phyloP scores from a whole-genome alignment of 1,140 invertebrate genomes.

The Psix sp. region DNA sequence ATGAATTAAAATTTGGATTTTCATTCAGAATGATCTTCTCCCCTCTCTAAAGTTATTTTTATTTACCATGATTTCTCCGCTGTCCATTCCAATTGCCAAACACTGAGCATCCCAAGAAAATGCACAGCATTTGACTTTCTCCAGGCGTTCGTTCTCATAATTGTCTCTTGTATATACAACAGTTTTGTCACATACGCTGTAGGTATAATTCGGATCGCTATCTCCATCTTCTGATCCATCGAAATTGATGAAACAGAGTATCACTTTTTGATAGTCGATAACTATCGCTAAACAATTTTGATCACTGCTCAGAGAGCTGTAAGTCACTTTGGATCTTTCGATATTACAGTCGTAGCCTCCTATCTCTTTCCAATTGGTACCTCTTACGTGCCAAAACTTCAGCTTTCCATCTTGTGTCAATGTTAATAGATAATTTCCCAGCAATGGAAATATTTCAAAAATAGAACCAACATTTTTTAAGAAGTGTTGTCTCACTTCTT shows the following conservation, averaged over 20 bases:
- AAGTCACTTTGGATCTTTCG: conserved; percentile 40
- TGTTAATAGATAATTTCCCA: conserved; percentile 58
- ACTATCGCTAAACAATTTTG: conserved; percentile 65
- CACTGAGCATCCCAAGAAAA: conserved; percentile 70
- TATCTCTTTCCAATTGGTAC: conserved; percentile 51
- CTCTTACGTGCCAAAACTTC: conserved; percentile 61
- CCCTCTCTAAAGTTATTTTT: too few species aligned
- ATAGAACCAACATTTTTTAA: conserved; percentile 60
- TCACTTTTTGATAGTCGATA: conserved; percentile 45
- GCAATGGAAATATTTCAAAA: conserved; percentile 61
- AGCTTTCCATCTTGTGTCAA: conserved; percentile 62
- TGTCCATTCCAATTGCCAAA: conserved; percentile 69
- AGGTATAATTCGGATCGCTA: conserved; percentile 29
- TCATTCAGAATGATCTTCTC: too few species aligned
- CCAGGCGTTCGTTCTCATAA: background rate
- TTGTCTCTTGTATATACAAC: conserved; percentile 6
- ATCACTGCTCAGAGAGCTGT: conserved; percentile 63
- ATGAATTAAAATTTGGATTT: too few species aligned
- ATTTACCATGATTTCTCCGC: conserved; percentile 70
- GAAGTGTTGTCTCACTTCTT: conserved; percentile 7
- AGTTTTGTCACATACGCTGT: conserved; percentile 9
- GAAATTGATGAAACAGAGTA: conserved; percentile 22
- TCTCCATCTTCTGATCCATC: conserved; percentile 1
- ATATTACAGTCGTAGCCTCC: conserved; percentile 20
- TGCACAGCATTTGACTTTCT: conserved; percentile 64